These are phyloP conservation scores for Diaprepes abbreviatus DNA, from an alignment of 2,888 invertebrate genomes.

Conservation along the genomic window DNA sequence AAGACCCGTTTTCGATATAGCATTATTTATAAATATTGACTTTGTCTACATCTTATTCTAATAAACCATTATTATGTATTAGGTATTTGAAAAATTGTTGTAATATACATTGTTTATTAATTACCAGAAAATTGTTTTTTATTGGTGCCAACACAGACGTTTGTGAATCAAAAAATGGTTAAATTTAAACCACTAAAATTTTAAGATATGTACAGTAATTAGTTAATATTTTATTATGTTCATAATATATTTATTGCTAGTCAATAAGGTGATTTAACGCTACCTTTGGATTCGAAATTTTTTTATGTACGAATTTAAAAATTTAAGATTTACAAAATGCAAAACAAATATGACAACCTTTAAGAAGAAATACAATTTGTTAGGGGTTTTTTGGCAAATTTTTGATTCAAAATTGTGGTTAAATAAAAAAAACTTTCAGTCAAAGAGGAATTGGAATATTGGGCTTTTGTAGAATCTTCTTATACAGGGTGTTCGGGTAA, in stretches of 20 bases:
- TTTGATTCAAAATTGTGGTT: too few relatives aligned
- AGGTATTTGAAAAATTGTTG: constrained; percentile 7
- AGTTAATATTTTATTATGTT: background rate
- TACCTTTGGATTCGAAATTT: too few relatives aligned
- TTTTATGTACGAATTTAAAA: too few relatives aligned
- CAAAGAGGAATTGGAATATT: too few relatives aligned
- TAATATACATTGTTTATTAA: background rate
- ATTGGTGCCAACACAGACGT: constrained; percentile 7
- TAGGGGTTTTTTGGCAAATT: too few relatives aligned
- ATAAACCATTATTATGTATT: background rate
- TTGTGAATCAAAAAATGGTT: background rate
- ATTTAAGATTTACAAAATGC: too few relatives aligned
- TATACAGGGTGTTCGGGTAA: too few relatives aligned
- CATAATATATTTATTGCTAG: background rate
- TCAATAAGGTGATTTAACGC: background rate
- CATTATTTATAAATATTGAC: constrained; percentile 8
- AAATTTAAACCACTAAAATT: background rate
- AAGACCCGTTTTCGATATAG: background rate
- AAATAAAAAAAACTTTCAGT: too few relatives aligned
- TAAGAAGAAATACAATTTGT: too few relatives aligned
- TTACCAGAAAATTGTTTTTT: background rate
- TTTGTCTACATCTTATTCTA: background rate
- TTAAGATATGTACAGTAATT: background rate
- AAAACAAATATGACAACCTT: too few relatives aligned
- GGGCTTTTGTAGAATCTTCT: too few relatives aligned